Base-by-base conservation (phyloP, 2,888 invertebrate species). In the Myopa tessellatipennis region DNA sequence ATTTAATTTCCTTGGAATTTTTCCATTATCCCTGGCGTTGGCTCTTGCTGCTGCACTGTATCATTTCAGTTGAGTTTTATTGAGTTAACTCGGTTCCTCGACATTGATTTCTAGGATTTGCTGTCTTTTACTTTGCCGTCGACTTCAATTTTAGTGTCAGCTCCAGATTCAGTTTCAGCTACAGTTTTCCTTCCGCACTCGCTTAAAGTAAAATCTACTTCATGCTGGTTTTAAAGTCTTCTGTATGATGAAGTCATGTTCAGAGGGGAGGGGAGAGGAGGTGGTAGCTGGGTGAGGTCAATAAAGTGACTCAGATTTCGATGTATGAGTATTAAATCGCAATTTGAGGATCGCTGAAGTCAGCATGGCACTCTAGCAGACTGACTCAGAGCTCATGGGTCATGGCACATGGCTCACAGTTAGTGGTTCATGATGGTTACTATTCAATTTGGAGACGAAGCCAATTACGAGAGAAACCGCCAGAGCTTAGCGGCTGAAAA, bases 1-100 rank as follows among this genome's bases (percentile, higher is more conserved):
- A 78, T 78, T 75, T 72, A 78, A 78, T 78, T 78, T 78, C 69
- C 78, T 76, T 72, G 78, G 76, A 78, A 78, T 72, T 78, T 78
- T 78, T 75, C 68, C 78, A 72, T 76, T 72, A 76, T 78, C 69
- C 74, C 36, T 18, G 38, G 72, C 72, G 63, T 40, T 36, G 26
- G 14, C 65, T 38, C 14, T 61, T 61, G 61, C 61, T n/a, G 4
- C 26, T 65, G 8, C 34, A n/a, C 18, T 61, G 65, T 65, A 65
- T 65, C 65, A 65, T 18, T 65, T 65, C 34, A 65, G 65, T 14
- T 36, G 36, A 50, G 26, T 50, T 73, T 38, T 12, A 61, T 60
- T 73, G 8, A 60, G 61, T 63, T 61, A 70, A 70, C 60, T 73
- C 38, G 61, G 61, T 26, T 73, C 60, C 73, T 61, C 26, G 61